Evolutionary conservation across 2,113 vertebrate genomes (phyloP).

Genomic region (Noctilio leporinus): DNA sequence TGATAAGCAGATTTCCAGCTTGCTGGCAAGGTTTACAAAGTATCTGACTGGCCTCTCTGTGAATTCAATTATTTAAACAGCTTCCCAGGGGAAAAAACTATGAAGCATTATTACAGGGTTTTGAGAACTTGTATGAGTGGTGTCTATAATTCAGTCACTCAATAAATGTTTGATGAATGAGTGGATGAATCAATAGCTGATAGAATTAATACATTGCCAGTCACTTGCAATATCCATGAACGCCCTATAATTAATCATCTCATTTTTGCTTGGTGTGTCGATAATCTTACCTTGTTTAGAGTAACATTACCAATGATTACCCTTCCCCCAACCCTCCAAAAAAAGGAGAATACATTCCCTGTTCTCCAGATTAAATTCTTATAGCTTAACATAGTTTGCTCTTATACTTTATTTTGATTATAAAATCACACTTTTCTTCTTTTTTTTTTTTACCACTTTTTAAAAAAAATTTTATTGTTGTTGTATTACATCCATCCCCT

Average conservation of each 20-base stretch:
- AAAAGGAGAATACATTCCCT: neutral
- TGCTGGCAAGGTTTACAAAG: neutral
- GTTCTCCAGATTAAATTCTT: neutral
- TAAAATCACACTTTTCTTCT: too few relatives aligned
- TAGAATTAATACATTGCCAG: neutral
- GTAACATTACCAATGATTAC: neutral
- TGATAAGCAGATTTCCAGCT: slow-evolving; percentile 28
- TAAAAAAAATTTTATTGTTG: too few relatives aligned
- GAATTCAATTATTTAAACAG: slow-evolving; percentile 33
- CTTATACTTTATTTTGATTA: neutral
- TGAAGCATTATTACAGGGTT: neutral
- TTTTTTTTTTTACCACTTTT: too few relatives aligned
- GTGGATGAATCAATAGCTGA: neutral
- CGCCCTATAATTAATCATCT: neutral
- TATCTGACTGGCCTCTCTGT: neutral
- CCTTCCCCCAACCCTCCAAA: neutral
- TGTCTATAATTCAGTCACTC: neutral
- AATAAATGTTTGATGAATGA: neutral
- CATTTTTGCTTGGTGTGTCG: neutral
- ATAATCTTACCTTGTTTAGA: neutral
- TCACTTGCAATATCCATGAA: neutral
- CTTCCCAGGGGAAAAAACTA: neutral
- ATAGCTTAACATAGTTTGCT: neutral
- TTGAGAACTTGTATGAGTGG: neutral
- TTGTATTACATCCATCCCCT: too few relatives aligned